Percentiles rank a stretch among this genome's conserved stretches.
These are phyloP conservation scores for Cyanoramphus novaezelandiae DNA, from an alignment of 2,113 vertebrate species.

Conservation along the genomic window DNA sequence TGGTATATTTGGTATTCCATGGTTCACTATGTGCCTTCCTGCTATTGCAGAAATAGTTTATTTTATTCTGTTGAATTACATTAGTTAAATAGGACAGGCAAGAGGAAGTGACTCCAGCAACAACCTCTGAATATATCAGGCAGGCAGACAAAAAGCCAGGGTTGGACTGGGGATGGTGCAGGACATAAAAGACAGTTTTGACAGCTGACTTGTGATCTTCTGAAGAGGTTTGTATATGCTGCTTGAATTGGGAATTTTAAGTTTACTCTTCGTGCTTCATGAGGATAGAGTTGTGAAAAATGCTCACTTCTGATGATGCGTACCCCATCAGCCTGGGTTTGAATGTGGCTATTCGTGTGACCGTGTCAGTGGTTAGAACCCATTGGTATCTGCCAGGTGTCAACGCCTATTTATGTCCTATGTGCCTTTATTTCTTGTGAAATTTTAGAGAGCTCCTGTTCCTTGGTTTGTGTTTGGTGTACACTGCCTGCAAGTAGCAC, in stretches of 20 bases:
- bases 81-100: slow-evolving; percentile 19
- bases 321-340: not conserved
- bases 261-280: not conserved
- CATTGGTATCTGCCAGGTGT: not conserved
- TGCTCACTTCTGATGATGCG: not conserved
- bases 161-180: not conserved
- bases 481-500: not conserved
- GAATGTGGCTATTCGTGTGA: not conserved
- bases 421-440: not conserved
- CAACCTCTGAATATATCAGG: slow-evolving; percentile 23
- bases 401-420: not conserved
- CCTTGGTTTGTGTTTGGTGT: not conserved
- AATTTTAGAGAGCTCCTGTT: not conserved
- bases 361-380: not conserved
- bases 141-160: not conserved
- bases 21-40: slow-evolving; percentile 54
- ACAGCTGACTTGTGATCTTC: not conserved
- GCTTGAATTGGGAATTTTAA: not conserved
- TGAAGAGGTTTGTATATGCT: not conserved
- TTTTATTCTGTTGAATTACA: slow-evolving; percentile 51
- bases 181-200: not conserved
- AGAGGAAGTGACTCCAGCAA: slow-evolving; percentile 36
- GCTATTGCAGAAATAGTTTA: slow-evolving; percentile 37
- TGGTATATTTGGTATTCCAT: slow-evolving; percentile 49
- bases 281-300: not conserved